A percentile compares a stretch with the other conserved stretches of the same genome.
phyloP scores from a whole-genome alignment of 2,113 vertebrate species.

The Drymodes brunneopygia region DNA sequence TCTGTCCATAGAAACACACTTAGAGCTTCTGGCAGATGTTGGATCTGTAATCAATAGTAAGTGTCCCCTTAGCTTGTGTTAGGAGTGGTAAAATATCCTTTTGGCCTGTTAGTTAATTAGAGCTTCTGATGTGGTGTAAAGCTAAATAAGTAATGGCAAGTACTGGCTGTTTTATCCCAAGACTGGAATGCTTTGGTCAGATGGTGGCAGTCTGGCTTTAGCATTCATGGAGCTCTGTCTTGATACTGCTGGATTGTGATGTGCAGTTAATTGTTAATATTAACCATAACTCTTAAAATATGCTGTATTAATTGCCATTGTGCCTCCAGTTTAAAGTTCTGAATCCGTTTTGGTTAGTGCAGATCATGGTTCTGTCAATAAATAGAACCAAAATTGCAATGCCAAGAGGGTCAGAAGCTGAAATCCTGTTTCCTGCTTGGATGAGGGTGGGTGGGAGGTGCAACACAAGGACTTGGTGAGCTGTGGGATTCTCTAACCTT shows the following conservation, averaged over 20 bases:
- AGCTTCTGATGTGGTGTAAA: background rate
- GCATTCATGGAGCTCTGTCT: background rate
- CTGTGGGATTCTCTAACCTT: background rate
- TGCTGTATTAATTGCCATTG: background rate
- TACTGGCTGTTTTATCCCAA: background rate
- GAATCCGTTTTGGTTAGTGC: background rate
- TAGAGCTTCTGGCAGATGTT: background rate
- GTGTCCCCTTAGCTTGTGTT: background rate
- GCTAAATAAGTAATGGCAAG: background rate
- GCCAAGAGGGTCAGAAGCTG: background rate
- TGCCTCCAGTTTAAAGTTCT: background rate
- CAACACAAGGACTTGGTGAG: background rate
- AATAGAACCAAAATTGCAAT: background rate
- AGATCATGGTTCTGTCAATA: background rate
- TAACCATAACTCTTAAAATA: background rate
- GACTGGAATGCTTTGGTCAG: background rate
- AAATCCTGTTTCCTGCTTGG: background rate
- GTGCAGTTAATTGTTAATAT: background rate
- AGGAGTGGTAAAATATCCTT: background rate
- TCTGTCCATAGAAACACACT: fast-evolving
- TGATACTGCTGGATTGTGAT: background rate
- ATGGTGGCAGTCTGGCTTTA: background rate
- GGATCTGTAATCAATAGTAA: background rate
- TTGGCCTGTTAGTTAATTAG: background rate
- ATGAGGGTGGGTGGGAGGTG: background rate